Evolutionary conservation across 2,888 invertebrate genomes (phyloP).

Genomic region (Bedellia somnulentella): DNA sequence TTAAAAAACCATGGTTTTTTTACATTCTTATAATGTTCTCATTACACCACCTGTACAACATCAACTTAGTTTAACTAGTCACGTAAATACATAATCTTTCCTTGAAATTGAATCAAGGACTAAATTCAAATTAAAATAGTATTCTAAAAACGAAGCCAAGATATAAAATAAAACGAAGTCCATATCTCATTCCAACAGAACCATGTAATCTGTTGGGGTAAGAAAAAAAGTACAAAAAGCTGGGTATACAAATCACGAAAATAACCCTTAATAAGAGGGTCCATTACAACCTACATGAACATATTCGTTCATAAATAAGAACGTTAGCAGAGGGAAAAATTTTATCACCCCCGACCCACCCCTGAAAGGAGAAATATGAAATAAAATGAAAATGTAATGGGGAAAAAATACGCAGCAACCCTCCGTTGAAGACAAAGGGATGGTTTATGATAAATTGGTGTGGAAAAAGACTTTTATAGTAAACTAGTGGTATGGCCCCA

Average conservation of each 20-base stretch:
- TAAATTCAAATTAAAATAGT: too few relatives aligned
- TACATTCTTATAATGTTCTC: too few relatives aligned
- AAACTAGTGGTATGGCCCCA: too few relatives aligned
- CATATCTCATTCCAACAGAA: constrained; percentile 31
- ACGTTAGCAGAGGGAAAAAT: constrained; percentile 48
- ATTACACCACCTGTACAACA: too few relatives aligned
- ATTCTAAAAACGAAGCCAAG: too few relatives aligned
- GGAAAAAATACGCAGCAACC: constrained; percentile 49
- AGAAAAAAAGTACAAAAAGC: constrained; percentile 18
- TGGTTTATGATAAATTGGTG: too few relatives aligned
- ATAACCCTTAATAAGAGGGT: constrained; percentile 51
- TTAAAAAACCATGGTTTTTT: too few relatives aligned
- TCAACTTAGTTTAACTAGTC: too few relatives aligned
- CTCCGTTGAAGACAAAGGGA: constrained; percentile 52
- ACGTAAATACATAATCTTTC: too few relatives aligned
- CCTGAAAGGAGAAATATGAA: constrained; percentile 56
- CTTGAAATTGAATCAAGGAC: too few relatives aligned
- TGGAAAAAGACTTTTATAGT: not conserved
- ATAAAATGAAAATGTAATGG: constrained; percentile 62
- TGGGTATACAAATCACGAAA: constrained; percentile 35
- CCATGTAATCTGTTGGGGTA: constrained; percentile 11
- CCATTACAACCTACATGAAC: constrained; percentile 55
- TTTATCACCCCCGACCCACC: constrained; percentile 39
- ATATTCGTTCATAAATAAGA: constrained; percentile 60
- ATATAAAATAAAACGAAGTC: too few relatives aligned